Base-by-base conservation (phyloP, 2,888 invertebrate genomes). In the Leptodirus hochenwartii region DNA sequence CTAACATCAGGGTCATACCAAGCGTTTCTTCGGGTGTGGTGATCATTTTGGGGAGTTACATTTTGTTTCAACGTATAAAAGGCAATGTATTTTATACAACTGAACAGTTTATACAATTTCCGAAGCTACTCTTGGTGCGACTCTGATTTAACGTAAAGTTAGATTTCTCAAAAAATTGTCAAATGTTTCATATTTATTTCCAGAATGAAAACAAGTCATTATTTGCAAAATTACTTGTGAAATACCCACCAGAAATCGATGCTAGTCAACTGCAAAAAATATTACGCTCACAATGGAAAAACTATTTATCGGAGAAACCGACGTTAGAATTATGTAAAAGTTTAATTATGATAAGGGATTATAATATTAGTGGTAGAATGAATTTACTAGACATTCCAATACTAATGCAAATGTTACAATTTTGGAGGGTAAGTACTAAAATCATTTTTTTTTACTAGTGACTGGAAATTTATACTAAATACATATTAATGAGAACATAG, bases 281-380 rank as follows among this genome's bases (percentile, higher is more conserved):
- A 34, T 49, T 68, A 32, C 62, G 63, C 43, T 50, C 61, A 8
- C 59, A 65, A 49, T 69, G 68, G 66, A 64, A 62, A 48, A 54
- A 55, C 17, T 66, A 58, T 45, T 45, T 69, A 25, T 56, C 61
- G 22, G 64, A 65, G 37, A 67, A 67, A 46, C 71, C 72, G 22
- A 65, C 65, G 39, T 51, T 66, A 38, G 74, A 69, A 50, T 54
- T 74, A 40, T 70, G 72, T 49, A 67, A 73, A 50, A 69, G 70
- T 48, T 57, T 76, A 29, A 64, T 74, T 37, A 70, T 74, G 68
- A 54, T 74, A 47, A 55, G 70, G 37, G 75, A 75, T 54, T 61
- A 61, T 38, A 66, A 64, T 44, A 67, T 71, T 40, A 65, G 67
- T 43, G 75, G 74, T 10, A 56, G 68, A 40, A 58, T 74, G 40